A percentile compares a stretch with the other conserved stretches of the same genome.
These are phyloP conservation scores for Chaitophorus viminalis DNA, from an alignment of 2,888 invertebrate species.

Conservation along the genomic window DNA sequence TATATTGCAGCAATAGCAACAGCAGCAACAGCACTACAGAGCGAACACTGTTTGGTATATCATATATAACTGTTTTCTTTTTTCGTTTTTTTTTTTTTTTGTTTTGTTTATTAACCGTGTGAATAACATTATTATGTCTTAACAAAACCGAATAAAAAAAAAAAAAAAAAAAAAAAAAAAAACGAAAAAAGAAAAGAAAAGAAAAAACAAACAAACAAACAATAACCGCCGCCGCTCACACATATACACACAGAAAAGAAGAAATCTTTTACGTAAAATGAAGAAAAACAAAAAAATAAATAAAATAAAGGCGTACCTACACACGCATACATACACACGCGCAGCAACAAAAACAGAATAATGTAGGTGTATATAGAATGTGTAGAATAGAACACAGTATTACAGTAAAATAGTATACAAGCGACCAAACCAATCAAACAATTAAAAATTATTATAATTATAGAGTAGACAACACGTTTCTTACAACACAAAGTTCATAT, in stretches of 20 bases:
- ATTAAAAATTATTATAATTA: constrained; percentile 61
- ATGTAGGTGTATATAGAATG: neutral
- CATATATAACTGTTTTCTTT: neutral
- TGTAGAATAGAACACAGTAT: constrained; percentile 48
- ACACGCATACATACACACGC: no score
- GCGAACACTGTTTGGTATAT: neutral
- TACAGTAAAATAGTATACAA: constrained; percentile 58
- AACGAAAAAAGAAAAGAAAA: neutral
- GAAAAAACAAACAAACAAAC: neutral
- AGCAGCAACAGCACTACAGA: neutral
- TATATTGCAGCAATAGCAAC: no score
- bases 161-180: neutral
- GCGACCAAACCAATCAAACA: constrained; percentile 63
- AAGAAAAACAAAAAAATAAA: neutral
- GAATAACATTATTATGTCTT: neutral
- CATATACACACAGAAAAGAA: constrained; percentile 26
- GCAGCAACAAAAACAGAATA: neutral
- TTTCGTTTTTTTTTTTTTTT: neutral
- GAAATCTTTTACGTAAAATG: neutral
- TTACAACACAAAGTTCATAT: constrained; percentile 66
- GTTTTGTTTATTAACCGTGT: neutral
- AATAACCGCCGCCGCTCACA: neutral
- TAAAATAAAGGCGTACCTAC: constrained; percentile 3
- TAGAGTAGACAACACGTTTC: constrained; percentile 63
- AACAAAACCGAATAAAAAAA: neutral